Evolutionary conservation across 2,113 vertebrate genomes (phyloP), one percentile per base, ranked within the genome.

Genomic region (Megaptera novaeangliae): DNA sequence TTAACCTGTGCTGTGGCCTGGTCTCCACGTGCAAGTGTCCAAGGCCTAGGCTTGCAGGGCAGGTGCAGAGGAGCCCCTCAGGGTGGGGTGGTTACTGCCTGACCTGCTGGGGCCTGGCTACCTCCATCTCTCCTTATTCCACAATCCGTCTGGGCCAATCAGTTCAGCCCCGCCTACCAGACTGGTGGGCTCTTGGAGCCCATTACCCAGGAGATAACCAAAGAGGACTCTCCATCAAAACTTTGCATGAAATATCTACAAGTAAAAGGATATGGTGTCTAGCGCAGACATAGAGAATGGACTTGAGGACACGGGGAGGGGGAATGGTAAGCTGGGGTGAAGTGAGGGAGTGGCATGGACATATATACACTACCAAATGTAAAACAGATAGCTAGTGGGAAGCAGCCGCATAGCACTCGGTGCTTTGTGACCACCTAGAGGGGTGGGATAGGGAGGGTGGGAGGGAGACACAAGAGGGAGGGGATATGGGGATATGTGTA

Each of bases 71-170:
- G 1, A 27, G 36, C 12, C 15, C 46, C 41, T 52, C 36, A 4
- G 78, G 23, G 57, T 12, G 36, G 46, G 34, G 15, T 5, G 29
- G 31, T 55, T 69, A 57, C 49, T 2, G 78, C 36, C 69, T 44
- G 69, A n/a, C 4, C 15, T 2, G 21, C 55, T 17, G 0, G 18
- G 46, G 11, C 68, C 59, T 18, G 23, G 12, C 36, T 2, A 0
- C 13, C 66, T 13, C 41, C 10, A n/a, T 36, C 31, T 49, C 25
- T 31, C n/a, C 46, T 88, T 31, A 49, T 14, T 34, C 27, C 75
- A 64, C 20, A 6, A 8, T 39, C n/a, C 5, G 8, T 3, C 34
- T 14, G 46, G 68, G 55, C 61, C 72, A 20, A 6, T n/a, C 39
- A 15, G 52, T 41, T 21, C 41, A 21, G 18, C 63, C 36, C 77